A percentile compares a stretch with the other conserved stretches of the same genome.
Conservation (phyloP, 2,113 vertebrate genomes). For the Cololabis saira region DNA sequence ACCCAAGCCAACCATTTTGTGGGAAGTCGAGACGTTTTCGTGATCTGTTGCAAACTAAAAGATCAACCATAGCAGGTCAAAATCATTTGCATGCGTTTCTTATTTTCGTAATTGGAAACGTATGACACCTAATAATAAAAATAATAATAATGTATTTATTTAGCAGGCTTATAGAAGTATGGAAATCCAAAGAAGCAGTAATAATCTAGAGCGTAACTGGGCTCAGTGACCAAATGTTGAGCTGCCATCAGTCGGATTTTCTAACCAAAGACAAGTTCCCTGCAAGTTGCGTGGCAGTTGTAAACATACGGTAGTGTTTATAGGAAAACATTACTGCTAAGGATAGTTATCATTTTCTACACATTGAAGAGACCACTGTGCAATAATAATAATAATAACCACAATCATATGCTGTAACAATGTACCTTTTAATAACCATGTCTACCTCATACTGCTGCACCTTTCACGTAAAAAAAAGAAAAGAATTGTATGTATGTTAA, state of each 20-base stretch:
- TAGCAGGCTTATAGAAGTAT: not conserved
- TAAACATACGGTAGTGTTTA: too few relatives aligned
- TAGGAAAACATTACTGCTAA: too few relatives aligned
- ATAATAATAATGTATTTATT: not conserved
- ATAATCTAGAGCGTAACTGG: not conserved
- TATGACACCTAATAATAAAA: rapidly evolving
- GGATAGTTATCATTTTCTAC: not conserved
- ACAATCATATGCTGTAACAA: too few relatives aligned
- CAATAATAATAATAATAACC: too few relatives aligned
- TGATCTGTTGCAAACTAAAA: conserved; percentile 46
- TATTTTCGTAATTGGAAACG: not conserved
- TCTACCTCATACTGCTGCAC: too few relatives aligned
- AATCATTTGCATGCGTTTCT: not conserved
- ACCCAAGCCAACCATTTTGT: conserved; percentile 75
- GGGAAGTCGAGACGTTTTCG: conserved; percentile 73
- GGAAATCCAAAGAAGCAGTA: not conserved
- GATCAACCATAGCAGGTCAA: conserved; percentile 6
- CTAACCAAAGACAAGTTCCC: not conserved
- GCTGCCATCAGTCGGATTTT: conserved; percentile 9
- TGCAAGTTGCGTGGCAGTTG: not conserved
- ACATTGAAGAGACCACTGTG: not conserved
- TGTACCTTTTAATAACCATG: too few relatives aligned
- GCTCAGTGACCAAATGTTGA: conserved; percentile 23
- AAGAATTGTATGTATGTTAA: too few relatives aligned
- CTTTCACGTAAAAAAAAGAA: too few relatives aligned